A percentile compares a stretch with the other conserved stretches of the same genome.
Evolutionary conservation across 2,797 vertebrate genomes (phyloP).

Genomic region (Allobates femoralis): DNA sequence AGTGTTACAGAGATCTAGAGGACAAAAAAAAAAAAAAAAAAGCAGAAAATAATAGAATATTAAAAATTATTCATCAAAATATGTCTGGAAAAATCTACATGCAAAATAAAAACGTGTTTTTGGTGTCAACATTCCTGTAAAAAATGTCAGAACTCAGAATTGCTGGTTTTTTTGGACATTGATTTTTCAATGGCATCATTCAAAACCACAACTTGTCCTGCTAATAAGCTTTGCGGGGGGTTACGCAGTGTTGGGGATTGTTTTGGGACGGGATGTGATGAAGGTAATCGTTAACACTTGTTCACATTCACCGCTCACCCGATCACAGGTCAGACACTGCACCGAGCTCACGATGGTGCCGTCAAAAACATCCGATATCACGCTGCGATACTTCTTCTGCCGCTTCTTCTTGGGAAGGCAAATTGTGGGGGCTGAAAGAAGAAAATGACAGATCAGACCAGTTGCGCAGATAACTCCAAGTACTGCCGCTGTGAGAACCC

Average conservation of each 20-base stretch:
- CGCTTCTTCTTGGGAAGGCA: conserved; percentile 90
- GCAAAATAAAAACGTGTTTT: background rate
- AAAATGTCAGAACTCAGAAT: too few species aligned
- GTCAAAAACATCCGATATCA: conserved; percentile 97
- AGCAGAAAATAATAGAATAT: conserved; percentile 49
- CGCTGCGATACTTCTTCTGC: conserved; percentile 93
- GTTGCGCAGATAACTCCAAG: background rate
- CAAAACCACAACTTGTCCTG: too few species aligned
- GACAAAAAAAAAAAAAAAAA: conserved; percentile 55
- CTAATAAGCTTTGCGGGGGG: background rate
- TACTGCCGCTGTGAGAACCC: background rate
- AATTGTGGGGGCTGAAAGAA: conserved; percentile 74
- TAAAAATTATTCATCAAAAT: too few species aligned
- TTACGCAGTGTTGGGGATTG: background rate
- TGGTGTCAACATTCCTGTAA: too few species aligned
- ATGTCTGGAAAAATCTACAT: background rate
- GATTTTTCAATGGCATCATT: too few species aligned
- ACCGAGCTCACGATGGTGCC: conserved; percentile 98
- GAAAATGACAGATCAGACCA: background rate
- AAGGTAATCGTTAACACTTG: background rate
- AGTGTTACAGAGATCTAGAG: conserved; percentile 96
- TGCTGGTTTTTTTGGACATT: too few species aligned
- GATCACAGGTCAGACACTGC: conserved; percentile 97
- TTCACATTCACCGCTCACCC: conserved; percentile 79
- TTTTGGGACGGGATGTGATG: background rate